Evolutionary conservation across 2,888 invertebrate genomes (phyloP).

Genomic region (Diogma glabrata): DNA sequence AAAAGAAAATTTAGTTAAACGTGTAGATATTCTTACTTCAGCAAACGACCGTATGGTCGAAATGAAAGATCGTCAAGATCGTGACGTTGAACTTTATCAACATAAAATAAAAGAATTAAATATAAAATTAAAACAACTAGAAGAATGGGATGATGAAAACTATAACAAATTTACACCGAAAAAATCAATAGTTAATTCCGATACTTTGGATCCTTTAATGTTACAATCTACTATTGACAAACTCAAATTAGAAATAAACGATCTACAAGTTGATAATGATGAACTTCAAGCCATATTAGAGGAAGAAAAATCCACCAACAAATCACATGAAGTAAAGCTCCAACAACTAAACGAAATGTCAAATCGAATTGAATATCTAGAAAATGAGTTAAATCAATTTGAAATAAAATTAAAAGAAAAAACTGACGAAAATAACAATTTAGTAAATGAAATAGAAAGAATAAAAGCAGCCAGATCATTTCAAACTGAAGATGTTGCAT

Average conservation of each 20-base stretch:
- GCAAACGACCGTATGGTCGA: constrained; percentile 69
- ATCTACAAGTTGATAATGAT: constrained; percentile 48
- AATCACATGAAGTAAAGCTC: constrained; percentile 26
- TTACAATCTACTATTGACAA: constrained; percentile 34
- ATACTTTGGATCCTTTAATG: constrained; percentile 16
- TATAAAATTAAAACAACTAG: constrained; percentile 47
- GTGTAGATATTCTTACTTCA: constrained; percentile 58
- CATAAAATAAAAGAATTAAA: constrained; percentile 57
- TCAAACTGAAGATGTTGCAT: constrained; percentile 5
- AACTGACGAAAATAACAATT: constrained; percentile 20
- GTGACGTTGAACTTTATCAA: constrained; percentile 60
- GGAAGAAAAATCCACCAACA: constrained; percentile 36
- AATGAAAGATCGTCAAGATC: constrained; percentile 70
- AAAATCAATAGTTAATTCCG: constrained; percentile 21
- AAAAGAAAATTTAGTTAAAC: constrained; percentile 54
- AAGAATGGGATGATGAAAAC: constrained; percentile 37
- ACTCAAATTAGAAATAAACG: constrained; percentile 42
- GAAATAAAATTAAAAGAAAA: constrained; percentile 14
- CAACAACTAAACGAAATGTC: constrained; percentile 18
- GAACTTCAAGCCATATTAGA: constrained; percentile 46
- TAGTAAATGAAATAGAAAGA: constrained; percentile 20
- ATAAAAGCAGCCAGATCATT: constrained; percentile 16
- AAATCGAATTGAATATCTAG: constrained; percentile 18
- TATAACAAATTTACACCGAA: constrained; percentile 5
- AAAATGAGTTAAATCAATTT: no score